phyloP scores from a whole-genome alignment of 2,888 invertebrate genomes.

The Oscheius onirici region DNA sequence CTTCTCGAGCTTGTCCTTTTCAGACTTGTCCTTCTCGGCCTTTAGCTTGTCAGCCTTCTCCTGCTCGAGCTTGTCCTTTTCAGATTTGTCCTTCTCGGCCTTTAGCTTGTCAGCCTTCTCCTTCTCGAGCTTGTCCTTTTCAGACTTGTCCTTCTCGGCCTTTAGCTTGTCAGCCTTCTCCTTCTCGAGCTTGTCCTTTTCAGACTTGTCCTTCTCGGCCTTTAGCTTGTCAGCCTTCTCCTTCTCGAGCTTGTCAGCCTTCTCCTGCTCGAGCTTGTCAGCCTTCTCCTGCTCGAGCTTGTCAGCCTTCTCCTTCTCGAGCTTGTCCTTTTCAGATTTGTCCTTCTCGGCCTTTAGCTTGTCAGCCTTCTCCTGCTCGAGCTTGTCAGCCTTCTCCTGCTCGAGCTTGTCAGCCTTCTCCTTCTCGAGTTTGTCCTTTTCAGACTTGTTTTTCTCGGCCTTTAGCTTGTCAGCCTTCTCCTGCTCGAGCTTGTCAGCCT shows the following conservation, averaged over 20 bases:
- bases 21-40: constrained; percentile 1
- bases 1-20: neutral
- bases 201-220: too few relatives aligned
- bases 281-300: neutral
- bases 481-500: neutral
- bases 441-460: neutral
- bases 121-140: neutral
- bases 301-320: neutral
- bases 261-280: neutral
- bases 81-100: neutral
- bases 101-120: neutral
- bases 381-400: neutral
- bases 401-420: neutral
- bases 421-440: neutral
- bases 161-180: neutral
- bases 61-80: neutral
- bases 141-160: neutral
- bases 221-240: too few relatives aligned
- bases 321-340: neutral
- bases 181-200: too few relatives aligned
- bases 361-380: too few relatives aligned
- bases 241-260: neutral
- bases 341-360: neutral
- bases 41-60: neutral
- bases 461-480: too few relatives aligned